Evolutionary conservation across 1,140 invertebrate species (phyloP), one percentile per base, ranked within the genome.

Genomic region (Sycophila sp.): DNA sequence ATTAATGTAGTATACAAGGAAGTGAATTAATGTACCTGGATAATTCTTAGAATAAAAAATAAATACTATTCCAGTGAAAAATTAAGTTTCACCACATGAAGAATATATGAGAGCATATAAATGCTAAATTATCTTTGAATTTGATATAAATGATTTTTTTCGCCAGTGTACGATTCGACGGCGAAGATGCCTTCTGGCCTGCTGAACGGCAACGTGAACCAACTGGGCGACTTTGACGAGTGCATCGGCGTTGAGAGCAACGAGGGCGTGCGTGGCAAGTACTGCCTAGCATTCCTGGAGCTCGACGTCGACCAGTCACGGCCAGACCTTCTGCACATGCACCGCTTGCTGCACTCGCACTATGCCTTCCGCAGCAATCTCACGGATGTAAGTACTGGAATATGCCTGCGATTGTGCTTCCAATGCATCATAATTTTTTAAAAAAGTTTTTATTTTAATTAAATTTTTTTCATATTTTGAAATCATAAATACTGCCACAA

Each of bases 151-250:
- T 4, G 38, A 40, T 40, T 40, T 40, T 15, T 40, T 40, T 40
- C 10, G 28, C 55, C 76, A 90, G 90, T 91, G 89, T 88, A 89
- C 77, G 90, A 91, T 75, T 85, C 90, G 4, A 88, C 88, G 7
- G 89, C 89, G 4, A 88, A 88, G 77, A 78, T 89, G 34, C 85
- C 89, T 38, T 90, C 90, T 6, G 90, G 90, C 45, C 81, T 91
- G 19, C 71, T 91, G 19, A 90, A 85, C 78, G 90, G 90, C 40
- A 91, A 91, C 76, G 85, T 90, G 8, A 91, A 91, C 83, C 89
- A 91, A 60, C 83, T 88, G 6, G 90, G 90, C 10, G 90, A 91
- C 73, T 91, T 89, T 67, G 89, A 91, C 76, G 88, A 90, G 72
- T 91, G 90, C 73, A 42, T 91, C 49, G 78, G 77, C n/a, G 76